These are phyloP conservation scores for Drosophila peninsularis DNA, from an alignment of 2,888 invertebrate genomes.

Conservation along the genomic window DNA sequence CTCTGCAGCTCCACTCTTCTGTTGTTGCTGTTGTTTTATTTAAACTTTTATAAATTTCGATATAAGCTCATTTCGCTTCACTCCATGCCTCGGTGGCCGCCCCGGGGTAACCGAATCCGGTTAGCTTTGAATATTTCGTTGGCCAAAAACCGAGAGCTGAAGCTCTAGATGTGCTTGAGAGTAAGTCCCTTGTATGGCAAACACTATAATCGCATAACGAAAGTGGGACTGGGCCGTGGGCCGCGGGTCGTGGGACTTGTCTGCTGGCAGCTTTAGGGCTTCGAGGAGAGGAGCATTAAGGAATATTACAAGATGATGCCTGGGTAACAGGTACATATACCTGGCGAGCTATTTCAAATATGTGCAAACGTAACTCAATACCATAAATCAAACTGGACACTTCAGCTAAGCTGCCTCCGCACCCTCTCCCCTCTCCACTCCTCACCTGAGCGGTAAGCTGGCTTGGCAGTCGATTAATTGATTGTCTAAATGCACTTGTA, in stretches of 20 bases:
- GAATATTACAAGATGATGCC: conserved; percentile 36
- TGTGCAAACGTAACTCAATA: conserved; percentile 68
- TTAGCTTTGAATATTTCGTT: conserved; percentile 27
- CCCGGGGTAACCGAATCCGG: not conserved
- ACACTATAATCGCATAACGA: conserved; percentile 47
- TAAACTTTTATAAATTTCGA: not conserved
- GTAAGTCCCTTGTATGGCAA: conserved; percentile 30
- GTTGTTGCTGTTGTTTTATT: not conserved
- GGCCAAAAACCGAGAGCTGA: conserved; percentile 17
- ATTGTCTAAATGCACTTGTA: conserved; percentile 82
- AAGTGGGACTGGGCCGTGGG: conserved; percentile 12
- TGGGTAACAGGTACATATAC: conserved; percentile 40
- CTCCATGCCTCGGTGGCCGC: not conserved
- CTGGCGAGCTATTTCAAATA: conserved; percentile 46
- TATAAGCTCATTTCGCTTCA: conserved; percentile 11
- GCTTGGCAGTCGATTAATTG: conserved; percentile 73
- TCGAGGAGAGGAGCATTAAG: conserved; percentile 37
- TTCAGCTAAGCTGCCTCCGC: conserved; percentile 48
- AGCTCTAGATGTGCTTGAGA: conserved; percentile 44
- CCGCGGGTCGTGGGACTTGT: not conserved
- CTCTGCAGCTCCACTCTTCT: no score
- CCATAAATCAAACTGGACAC: conserved; percentile 74
- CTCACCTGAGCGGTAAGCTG: conserved; percentile 32
- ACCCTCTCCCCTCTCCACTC: not conserved
- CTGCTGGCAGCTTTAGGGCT: conserved; percentile 41